Evolutionary conservation across 2,113 vertebrate genomes (phyloP).

Genomic region (Copsychus sechellarum): DNA sequence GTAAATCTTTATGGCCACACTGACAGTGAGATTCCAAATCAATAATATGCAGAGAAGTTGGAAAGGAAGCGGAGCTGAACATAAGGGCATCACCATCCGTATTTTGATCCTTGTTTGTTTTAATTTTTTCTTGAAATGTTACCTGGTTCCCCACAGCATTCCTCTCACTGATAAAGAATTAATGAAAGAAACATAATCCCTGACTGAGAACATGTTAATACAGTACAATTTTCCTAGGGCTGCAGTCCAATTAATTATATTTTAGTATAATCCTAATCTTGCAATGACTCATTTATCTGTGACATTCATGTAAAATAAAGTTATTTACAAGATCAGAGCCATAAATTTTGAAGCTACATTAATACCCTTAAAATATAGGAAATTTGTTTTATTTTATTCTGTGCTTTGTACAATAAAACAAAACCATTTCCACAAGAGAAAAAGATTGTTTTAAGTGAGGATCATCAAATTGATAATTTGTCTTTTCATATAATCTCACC

Average conservation of each 20-base stretch:
- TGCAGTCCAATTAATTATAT: not conserved
- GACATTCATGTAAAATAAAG: not conserved
- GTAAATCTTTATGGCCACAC: not conserved
- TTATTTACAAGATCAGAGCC: not conserved
- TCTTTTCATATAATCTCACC: not conserved
- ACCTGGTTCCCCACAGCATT: not conserved
- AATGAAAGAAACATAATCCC: not conserved
- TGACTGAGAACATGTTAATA: not conserved
- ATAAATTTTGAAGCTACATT: not conserved
- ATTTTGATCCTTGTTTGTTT: not conserved
- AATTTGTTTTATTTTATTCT: not conserved
- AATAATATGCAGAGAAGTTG: not conserved
- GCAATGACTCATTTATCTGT: not conserved
- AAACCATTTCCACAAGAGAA: not conserved
- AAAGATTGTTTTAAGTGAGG: not conserved
- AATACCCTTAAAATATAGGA: not conserved
- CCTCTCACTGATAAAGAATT: not conserved
- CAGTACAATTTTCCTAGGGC: not conserved
- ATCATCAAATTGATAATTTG: not conserved
- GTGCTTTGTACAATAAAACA: not conserved
- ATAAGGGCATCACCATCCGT: not conserved
- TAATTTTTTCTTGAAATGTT: not conserved
- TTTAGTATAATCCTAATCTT: not conserved
- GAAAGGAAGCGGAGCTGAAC: not conserved
- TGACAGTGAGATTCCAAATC: not conserved